phyloP scores from a whole-genome alignment of 2,888 invertebrate species.

The Xestia c-nigrum region DNA sequence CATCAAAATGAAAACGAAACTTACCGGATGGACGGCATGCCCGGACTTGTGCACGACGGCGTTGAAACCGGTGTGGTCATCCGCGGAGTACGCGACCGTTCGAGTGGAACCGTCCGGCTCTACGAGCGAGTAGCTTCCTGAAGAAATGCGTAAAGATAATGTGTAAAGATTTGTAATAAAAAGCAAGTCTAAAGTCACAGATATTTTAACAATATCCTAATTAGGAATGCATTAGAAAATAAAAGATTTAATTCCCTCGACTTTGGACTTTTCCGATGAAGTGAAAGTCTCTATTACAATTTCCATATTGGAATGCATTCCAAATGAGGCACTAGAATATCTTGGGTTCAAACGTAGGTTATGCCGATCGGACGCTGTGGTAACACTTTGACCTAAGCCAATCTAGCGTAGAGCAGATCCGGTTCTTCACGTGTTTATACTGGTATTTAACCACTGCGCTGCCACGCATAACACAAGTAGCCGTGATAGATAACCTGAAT shows the following conservation, averaged over 20 bases:
- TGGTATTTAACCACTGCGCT: background rate
- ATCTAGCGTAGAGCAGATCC: background rate
- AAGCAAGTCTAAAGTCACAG: background rate
- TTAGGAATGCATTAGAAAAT: background rate
- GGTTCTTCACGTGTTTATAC: background rate
- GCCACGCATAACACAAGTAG: background rate
- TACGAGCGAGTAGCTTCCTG: constrained; percentile 92
- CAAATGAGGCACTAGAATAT: background rate
- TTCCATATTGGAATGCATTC: background rate
- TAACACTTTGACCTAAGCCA: background rate
- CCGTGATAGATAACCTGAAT: background rate
- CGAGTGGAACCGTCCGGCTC: constrained; percentile 91
- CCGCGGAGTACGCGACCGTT: constrained; percentile 92
- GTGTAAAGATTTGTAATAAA: background rate
- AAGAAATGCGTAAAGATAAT: background rate
- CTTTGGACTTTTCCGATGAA: background rate
- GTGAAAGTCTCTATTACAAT: background rate
- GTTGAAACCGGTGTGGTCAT: constrained; percentile 93
- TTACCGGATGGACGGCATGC: constrained; percentile 90
- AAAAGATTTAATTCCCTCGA: background rate
- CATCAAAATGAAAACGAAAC: constrained; percentile 20
- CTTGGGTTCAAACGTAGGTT: background rate
- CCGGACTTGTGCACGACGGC: constrained; percentile 92
- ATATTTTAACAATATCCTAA: background rate
- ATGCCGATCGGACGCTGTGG: background rate